A percentile compares a stretch with the other conserved stretches of the same genome.
These are phyloP conservation scores for Penaeus indicus DNA, from an alignment of 1,140 invertebrate genomes.

Conservation along the genomic window DNA sequence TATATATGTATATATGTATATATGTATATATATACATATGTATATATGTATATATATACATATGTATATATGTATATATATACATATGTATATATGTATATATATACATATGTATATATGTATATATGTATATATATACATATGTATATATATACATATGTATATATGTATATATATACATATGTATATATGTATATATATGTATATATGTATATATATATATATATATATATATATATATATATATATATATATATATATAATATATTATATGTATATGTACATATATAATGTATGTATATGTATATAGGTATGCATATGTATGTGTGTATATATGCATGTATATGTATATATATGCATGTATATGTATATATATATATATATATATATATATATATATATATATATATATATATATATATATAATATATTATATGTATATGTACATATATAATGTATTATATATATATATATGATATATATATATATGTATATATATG, in stretches of 20 bases:
- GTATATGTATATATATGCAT: slow-evolving; percentile 3
- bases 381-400: too few relatives aligned
- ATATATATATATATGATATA: too few relatives aligned
- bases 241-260: neutral
- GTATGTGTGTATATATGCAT: slow-evolving; percentile 6
- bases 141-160: neutral
- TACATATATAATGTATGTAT: neutral
- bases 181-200: neutral
- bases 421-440: too few relatives aligned
- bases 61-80: neutral
- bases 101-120: neutral
- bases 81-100: neutral
- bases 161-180: neutral
- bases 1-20: neutral
- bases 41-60: neutral
- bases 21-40: neutral
- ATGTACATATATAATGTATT: too few relatives aligned
- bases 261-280: slow-evolving; percentile 22
- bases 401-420: too few relatives aligned
- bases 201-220: neutral
- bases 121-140: neutral
- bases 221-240: neutral
- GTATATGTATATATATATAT: neutral
- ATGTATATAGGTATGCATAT: too few relatives aligned
- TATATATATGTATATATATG: too few relatives aligned